A percentile compares a stretch with the other conserved stretches of the same genome.
phyloP scores from a whole-genome alignment of 2,113 vertebrate species.

The Anarhynchus alexandrinus region DNA sequence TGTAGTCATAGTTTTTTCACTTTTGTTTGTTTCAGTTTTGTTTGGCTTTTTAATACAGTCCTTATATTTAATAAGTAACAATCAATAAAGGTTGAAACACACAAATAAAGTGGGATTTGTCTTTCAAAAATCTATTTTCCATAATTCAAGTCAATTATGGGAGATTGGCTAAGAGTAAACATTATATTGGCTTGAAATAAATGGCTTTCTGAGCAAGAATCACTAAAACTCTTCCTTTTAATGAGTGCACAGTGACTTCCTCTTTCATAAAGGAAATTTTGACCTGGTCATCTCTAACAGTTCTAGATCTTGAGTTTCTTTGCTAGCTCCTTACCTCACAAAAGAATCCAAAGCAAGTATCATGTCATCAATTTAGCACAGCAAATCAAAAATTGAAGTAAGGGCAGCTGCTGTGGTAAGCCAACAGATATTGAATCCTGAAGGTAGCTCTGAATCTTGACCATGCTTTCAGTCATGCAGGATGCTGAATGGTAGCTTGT shows the following conservation, averaged over 20 bases:
- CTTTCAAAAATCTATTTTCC: no score
- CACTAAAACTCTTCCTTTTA: background rate
- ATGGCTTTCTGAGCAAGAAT: background rate
- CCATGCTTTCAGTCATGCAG: fast-evolving
- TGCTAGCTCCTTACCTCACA: background rate
- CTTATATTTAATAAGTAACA: no score
- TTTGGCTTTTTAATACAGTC: no score
- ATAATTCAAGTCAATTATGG: no score
- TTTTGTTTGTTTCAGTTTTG: no score
- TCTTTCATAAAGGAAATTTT: background rate
- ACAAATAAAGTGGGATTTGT: no score
- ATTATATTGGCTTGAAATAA: background rate
- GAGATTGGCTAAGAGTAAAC: background rate
- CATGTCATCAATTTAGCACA: background rate
- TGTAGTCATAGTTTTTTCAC: no score
- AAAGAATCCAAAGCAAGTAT: background rate
- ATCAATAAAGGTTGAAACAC: no score
- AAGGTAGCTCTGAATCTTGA: background rate
- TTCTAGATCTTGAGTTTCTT: background rate
- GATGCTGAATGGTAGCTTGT: background rate
- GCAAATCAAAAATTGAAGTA: background rate
- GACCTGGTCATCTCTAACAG: background rate
- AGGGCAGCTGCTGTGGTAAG: background rate
- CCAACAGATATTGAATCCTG: background rate
- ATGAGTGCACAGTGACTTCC: background rate